phyloP scores from a whole-genome alignment of 30 jellyfish, hydroid and myxozoan species.

The Aurelia aurita region DNA sequence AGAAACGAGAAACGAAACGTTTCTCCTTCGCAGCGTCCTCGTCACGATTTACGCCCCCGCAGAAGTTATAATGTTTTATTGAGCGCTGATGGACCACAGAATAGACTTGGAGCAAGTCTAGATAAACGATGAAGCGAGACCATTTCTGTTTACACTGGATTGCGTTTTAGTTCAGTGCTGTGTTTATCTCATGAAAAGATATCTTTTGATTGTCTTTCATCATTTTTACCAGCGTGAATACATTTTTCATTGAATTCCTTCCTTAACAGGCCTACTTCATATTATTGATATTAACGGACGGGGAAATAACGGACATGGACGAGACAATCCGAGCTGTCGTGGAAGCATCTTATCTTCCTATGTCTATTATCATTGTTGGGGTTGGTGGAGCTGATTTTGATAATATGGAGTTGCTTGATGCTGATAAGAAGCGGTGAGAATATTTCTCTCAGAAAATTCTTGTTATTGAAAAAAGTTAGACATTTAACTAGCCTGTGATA shows the following conservation, averaged over 20 bases:
- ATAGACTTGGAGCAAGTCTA: no score
- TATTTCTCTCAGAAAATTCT: neutral
- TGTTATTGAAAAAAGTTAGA: no score
- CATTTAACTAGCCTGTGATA: no score
- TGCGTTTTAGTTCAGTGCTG: no score
- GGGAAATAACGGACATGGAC: constrained; percentile 94
- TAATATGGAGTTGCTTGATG: constrained; percentile 88
- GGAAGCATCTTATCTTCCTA: constrained; percentile 84
- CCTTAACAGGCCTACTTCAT: constrained; percentile 80
- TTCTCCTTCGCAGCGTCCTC: no score
- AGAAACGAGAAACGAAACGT: no score
- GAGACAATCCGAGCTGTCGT: constrained; percentile 81
- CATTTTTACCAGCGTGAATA: neutral
- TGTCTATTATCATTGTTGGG: constrained; percentile 94
- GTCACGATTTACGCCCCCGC: no score
- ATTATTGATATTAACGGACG: constrained; percentile 89
- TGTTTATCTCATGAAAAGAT: neutral
- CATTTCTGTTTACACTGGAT: no score
- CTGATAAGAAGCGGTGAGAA: constrained; percentile 82
- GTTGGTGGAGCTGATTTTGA: constrained; percentile 90
- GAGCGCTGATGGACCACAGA: no score
- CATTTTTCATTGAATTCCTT: neutral
- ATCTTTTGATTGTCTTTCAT: neutral
- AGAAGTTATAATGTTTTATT: no score
- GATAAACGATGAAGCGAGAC: no score